Evolutionary conservation across 1,140 invertebrate species (phyloP).

Genomic region (Drusus annulatus): DNA sequence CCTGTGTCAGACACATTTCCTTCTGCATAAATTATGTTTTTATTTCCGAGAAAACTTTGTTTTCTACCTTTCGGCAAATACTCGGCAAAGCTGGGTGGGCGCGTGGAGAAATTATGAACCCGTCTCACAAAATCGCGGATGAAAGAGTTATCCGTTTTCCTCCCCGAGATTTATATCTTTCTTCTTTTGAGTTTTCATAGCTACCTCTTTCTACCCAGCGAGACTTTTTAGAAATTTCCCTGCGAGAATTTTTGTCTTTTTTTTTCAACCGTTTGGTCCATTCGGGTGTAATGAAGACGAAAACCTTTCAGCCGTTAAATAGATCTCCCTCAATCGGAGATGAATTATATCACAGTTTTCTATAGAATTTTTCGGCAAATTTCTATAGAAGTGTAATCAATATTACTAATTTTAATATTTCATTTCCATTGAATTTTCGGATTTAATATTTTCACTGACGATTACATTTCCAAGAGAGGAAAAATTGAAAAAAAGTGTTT

Average conservation of each 20-base stretch:
- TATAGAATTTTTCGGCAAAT: not conserved
- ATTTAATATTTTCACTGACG: too few species aligned
- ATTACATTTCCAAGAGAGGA: too few species aligned
- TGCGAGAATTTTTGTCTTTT: not conserved
- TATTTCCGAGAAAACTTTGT: slow-evolving; percentile 31
- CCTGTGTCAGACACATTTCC: slow-evolving; percentile 26
- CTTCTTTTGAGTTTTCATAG: slow-evolving; percentile 31
- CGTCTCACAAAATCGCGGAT: slow-evolving; percentile 27
- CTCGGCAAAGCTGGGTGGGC: not conserved
- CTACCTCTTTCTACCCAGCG: too few species aligned
- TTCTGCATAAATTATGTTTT: slow-evolving; percentile 36
- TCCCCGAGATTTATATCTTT: slow-evolving; percentile 28
- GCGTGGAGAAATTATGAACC: slow-evolving; percentile 30
- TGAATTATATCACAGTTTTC: slow-evolving; percentile 5
- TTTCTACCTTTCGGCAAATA: not conserved
- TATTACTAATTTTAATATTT: slow-evolving; percentile 7
- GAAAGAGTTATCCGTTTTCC: slow-evolving; percentile 30
- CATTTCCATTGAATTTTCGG: not conserved
- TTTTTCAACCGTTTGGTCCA: slow-evolving; percentile 2
- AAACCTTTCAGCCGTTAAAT: slow-evolving; percentile 19
- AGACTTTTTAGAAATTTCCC: not conserved
- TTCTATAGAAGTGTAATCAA: slow-evolving; percentile 11
- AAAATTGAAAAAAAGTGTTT: too few species aligned
- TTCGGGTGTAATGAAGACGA: slow-evolving; percentile 34
- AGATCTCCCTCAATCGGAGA: not conserved